These are phyloP conservation scores for Cabera pusaria DNA, from an alignment of 2,888 invertebrate genomes.

Conservation along the genomic window DNA sequence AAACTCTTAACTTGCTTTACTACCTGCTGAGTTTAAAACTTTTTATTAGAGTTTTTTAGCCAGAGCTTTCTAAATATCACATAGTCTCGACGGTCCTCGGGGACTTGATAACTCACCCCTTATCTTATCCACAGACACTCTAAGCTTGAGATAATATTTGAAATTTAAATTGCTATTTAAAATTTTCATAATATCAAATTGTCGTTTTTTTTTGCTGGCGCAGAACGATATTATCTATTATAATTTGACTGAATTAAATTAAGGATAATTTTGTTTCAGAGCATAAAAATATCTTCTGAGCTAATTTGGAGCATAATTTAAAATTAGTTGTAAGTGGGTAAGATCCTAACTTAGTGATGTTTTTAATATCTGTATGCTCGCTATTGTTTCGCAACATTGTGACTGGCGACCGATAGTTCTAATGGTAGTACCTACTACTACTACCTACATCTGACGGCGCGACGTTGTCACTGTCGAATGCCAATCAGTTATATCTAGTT, in stretches of 20 bases:
- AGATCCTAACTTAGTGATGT: no score
- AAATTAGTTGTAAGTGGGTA: no score
- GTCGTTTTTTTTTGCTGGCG: not conserved
- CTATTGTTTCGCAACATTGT: no score
- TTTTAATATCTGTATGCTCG: no score
- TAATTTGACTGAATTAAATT: no score
- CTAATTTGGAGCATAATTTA: no score
- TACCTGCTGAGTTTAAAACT: constrained; percentile 64
- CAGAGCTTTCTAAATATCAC: constrained; percentile 64
- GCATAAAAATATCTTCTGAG: no score
- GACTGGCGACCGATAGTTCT: no score
- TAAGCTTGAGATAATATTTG: constrained; percentile 54
- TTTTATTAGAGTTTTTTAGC: constrained; percentile 58
- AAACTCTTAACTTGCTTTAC: constrained; percentile 48
- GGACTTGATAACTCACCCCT: constrained; percentile 61
- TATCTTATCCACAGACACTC: constrained; percentile 66
- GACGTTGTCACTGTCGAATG: constrained; percentile 23
- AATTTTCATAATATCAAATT: constrained; percentile 30
- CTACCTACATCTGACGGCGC: constrained; percentile 9
- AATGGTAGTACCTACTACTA: no score
- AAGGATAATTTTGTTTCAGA: no score
- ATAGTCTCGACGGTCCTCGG: constrained; percentile 48
- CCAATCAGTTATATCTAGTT: constrained; percentile 36
- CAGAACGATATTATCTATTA: no score
- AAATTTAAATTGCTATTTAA: constrained; percentile 36